These are phyloP conservation scores for Thymelicus acteon DNA, from an alignment of 2,888 invertebrate species.

Conservation along the genomic window DNA sequence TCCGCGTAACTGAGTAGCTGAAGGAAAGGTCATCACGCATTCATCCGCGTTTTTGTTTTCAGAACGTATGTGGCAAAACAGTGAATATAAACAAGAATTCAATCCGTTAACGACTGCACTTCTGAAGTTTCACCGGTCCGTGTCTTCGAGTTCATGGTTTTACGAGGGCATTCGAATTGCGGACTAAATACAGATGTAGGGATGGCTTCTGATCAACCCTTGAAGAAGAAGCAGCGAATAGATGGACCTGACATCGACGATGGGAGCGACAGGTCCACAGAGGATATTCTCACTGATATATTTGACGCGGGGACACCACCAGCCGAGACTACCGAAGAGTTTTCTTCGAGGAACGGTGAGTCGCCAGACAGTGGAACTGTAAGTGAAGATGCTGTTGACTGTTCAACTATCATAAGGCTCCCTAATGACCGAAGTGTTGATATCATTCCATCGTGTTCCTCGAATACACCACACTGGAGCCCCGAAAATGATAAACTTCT, in stretches of 20 bases:
- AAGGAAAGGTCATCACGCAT: slow-evolving; percentile 84
- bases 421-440: slow-evolving; percentile 65
- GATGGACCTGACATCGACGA: slow-evolving; percentile 86
- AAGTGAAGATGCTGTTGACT: slow-evolving; percentile 81
- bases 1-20: slow-evolving; percentile 84
- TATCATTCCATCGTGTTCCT: slow-evolving; percentile 74
- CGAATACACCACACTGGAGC: slow-evolving; percentile 63
- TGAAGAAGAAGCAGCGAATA: slow-evolving; percentile 92
- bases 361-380: slow-evolving; percentile 81
- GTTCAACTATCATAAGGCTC: slow-evolving; percentile 69
- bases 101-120: slow-evolving; percentile 39
- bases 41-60: slow-evolving; percentile 74
- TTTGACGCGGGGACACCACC: slow-evolving; percentile 71
- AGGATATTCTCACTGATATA: slow-evolving; percentile 76
- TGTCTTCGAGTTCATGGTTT: slow-evolving; percentile 84
- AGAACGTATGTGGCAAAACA: slow-evolving; percentile 52
- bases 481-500: slow-evolving; percentile 72
- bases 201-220: slow-evolving; percentile 93
- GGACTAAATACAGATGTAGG: slow-evolving; percentile 82
- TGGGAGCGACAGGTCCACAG: slow-evolving; percentile 78
- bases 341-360: slow-evolving; percentile 71
- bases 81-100: slow-evolving; percentile 31
- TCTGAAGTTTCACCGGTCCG: slow-evolving; percentile 41
- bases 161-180: slow-evolving; percentile 84
- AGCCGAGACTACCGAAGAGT: slow-evolving; percentile 74